Conservation (phyloP, 2,888 invertebrate species). For the Pammene fasciana region DNA sequence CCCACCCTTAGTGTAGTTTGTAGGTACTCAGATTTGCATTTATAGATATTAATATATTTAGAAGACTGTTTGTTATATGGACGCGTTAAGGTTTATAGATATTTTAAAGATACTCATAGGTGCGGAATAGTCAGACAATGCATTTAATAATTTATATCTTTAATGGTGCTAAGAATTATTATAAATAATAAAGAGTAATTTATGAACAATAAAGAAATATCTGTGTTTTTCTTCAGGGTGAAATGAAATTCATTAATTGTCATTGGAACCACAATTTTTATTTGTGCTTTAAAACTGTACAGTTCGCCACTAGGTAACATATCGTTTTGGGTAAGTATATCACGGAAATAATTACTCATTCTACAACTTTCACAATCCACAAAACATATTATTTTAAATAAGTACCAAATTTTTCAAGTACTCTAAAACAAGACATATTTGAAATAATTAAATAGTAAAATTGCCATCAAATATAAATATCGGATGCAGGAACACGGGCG, state of each 20-base stretch:
- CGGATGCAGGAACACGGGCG: no score
- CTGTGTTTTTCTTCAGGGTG: not conserved
- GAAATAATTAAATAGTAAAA: no score
- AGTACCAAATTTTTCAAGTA: no score
- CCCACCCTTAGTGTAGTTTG: not conserved
- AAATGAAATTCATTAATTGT: not conserved
- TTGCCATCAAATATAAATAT: no score
- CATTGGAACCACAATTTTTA: conserved; percentile 21
- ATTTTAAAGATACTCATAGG: conserved; percentile 70
- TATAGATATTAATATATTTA: conserved; percentile 25
- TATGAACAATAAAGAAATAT: not conserved
- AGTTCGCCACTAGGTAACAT: no score
- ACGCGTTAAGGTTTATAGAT: conserved; percentile 20
- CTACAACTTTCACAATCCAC: no score
- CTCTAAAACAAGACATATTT: no score
- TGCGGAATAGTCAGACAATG: conserved; percentile 66
- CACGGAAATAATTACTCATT: no score
- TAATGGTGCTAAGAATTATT: conserved; percentile 64
- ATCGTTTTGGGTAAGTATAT: no score
- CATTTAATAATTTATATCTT: conserved; percentile 72
- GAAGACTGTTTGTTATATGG: conserved; percentile 28
- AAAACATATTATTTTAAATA: no score
- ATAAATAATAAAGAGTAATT: conserved; percentile 16
- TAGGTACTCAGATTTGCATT: conserved; percentile 38
- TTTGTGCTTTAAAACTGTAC: not conserved